A percentile compares a stretch with the other conserved stretches of the same genome.
Evolutionary conservation across 1,140 invertebrate species (phyloP).

Genomic region (Drosophila kikkawai): DNA sequence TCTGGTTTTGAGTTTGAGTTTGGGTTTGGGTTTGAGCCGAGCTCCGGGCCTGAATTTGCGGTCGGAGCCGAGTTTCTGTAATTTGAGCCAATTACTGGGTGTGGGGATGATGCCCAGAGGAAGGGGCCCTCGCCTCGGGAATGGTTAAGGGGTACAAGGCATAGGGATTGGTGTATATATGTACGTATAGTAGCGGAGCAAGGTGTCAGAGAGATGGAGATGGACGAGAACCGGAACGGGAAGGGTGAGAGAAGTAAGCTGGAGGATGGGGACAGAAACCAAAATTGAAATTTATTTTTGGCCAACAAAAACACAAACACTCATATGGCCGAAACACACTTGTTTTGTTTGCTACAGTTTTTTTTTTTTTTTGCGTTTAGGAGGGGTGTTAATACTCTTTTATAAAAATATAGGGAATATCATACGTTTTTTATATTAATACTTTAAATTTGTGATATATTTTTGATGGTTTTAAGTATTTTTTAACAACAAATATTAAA

Average conservation of each 20-base stretch:
- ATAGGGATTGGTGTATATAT: not conserved
- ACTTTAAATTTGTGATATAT: not conserved
- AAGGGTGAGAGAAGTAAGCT: not conserved
- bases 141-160: not conserved
- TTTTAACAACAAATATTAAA: too few relatives aligned
- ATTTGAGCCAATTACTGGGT: slow-evolving; percentile 78
- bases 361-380: slow-evolving; percentile 31
- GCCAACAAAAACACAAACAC: slow-evolving; percentile 42
- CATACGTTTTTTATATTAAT: not conserved
- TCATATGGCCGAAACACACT: slow-evolving; percentile 16
- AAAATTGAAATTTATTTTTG: slow-evolving; percentile 66
- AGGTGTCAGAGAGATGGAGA: slow-evolving; percentile 57
- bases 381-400: slow-evolving; percentile 22
- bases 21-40: slow-evolving; percentile 15
- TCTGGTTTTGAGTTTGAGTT: slow-evolving; percentile 13
- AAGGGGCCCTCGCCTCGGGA: not conserved
- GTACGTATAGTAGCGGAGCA: slow-evolving; percentile 18
- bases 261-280: slow-evolving; percentile 38
- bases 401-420: not conserved
- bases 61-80: slow-evolving; percentile 63
- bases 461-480: too few relatives aligned
- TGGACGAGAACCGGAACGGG: slow-evolving; percentile 26
- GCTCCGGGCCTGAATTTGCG: slow-evolving; percentile 44
- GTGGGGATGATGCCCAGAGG: slow-evolving; percentile 36
- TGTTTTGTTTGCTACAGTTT: slow-evolving; percentile 39